Base-by-base conservation (phyloP, 2,888 invertebrate genomes). In the Cremastinae sp. region DNA sequence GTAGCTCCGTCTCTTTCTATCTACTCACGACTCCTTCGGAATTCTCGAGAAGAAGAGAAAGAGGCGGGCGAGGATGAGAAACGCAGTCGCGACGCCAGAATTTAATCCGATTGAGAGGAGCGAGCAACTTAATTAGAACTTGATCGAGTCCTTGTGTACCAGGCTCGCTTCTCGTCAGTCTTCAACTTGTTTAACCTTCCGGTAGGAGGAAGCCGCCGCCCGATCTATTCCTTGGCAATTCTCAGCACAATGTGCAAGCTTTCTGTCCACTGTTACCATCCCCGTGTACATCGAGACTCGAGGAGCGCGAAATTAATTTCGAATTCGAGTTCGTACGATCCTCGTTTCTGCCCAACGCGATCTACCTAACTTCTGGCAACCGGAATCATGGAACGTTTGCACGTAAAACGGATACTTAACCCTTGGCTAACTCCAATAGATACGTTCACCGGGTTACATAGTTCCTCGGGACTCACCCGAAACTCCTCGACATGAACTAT, bases 111-210 rank as follows among this genome's bases (percentile, higher is more conserved):
- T 71, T 75, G 74, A 70, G 72, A 76, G 61, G 66, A 64, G 56
- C 69, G 58, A 75, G 74, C 58, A 78, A 78, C 77, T 78, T 75
- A 78, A 79, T 78, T 78, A 79, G 69, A 79, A 75, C 73, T 79
- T 74, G 70, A 79, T 74, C 69, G 73, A 75, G 70, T 71, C 78
- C 69, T 70, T 75, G 78, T 75, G 58, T 74, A 68, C 61, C 55
- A 53, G 49, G 35, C 41, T 71, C 68, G 41, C 53, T 56, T 64
- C 55, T 66, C 43, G 61, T 56, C 59, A 58, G 68, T 64, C 49
- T 28, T 8, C 78, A 73, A 78, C 75, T 74, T 75, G 75, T 78
- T 78, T 79, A 79, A 79, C 79, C 75, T 79, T 79, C 74, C 78
- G 58, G 68, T 69, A 73, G 56, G 41, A 62, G 53, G 73, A 74